Base-by-base conservation (phyloP, 2,888 invertebrate genomes). In the Mamestra brassicae region DNA sequence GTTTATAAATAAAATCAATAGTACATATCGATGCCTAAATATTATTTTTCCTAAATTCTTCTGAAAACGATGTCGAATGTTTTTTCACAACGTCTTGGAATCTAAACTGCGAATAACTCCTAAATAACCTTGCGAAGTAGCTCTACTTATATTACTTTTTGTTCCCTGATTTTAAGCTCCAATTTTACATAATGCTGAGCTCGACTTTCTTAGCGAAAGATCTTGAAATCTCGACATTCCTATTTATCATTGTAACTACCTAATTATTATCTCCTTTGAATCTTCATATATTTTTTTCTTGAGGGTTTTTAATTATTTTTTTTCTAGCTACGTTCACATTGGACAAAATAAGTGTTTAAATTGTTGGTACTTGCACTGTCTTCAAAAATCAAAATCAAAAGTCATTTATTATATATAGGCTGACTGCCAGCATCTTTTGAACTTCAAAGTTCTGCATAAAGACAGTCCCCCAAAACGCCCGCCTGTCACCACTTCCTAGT, bases 71-170 rank as follows among this genome's bases (percentile, higher is more conserved):
- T 36, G 4, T 78, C 42, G 11, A 36, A 36, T 0, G 42, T 77
- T 64, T 17, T 17, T 77, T 26, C 45, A 4, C 13, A 52, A n/a
- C 36, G 81, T 76, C 65, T 81, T 64, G 3, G 36, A 68, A 54
- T 66, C 42, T 71, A 62, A 42, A 58, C 71, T 71, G 36, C 61
- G 45, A 34, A 76, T 81, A 69, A 81, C 62, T 76, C 81, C 42
- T 60, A 72, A 76, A 72, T 81, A 72, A 81, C 80, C 81, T 81
- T 76, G 57, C n/a, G 54, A 17, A 58, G 42, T 34, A 64, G 55
- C 36, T 55, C 52, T 38, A 36, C 62, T 76, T 57, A 36, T 47
- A 36, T 58, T 55, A 71, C 61, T 26, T 61, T 76, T 66, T 57
- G 52, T 65, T 66, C 67, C 50, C n/a, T 47, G 38, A 67, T 64